Conservation (phyloP, 1,140 invertebrate species). For the Papilio helenus region DNA sequence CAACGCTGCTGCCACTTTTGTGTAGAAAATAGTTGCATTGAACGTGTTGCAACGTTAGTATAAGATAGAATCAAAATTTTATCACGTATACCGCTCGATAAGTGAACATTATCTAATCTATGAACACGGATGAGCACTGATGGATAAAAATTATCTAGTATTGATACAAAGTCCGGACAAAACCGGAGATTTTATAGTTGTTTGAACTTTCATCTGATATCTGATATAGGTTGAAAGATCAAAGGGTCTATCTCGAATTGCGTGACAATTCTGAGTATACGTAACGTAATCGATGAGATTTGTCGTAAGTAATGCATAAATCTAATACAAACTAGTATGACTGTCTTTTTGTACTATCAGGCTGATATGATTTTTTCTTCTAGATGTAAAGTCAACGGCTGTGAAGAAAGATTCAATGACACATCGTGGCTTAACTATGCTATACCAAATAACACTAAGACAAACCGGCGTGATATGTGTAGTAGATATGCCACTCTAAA, state of each 20-base stretch:
- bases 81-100: constrained; percentile 11
- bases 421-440: constrained; percentile 72
- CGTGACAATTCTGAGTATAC: too few relatives aligned
- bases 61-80: not conserved
- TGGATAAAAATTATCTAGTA: not conserved
- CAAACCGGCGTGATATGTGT: constrained; percentile 53
- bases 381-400: constrained; percentile 71
- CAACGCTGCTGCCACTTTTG: not conserved
- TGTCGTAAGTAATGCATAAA: too few relatives aligned
- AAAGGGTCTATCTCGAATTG: not conserved
- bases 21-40: not conserved
- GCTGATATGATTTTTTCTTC: constrained; percentile 27
- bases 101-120: not conserved
- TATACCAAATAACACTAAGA: constrained; percentile 57
- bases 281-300: too few relatives aligned
- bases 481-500: constrained; percentile 53
- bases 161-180: not conserved
- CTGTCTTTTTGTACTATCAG: too few relatives aligned
- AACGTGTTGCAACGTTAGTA: not conserved
- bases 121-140: not conserved
- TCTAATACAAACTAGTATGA: too few relatives aligned
- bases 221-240: not conserved
- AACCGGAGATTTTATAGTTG: not conserved
- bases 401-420: constrained; percentile 71
- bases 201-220: not conserved